Evolutionary conservation across 2,113 vertebrate genomes (phyloP).

Genomic region (Axis porcinus): DNA sequence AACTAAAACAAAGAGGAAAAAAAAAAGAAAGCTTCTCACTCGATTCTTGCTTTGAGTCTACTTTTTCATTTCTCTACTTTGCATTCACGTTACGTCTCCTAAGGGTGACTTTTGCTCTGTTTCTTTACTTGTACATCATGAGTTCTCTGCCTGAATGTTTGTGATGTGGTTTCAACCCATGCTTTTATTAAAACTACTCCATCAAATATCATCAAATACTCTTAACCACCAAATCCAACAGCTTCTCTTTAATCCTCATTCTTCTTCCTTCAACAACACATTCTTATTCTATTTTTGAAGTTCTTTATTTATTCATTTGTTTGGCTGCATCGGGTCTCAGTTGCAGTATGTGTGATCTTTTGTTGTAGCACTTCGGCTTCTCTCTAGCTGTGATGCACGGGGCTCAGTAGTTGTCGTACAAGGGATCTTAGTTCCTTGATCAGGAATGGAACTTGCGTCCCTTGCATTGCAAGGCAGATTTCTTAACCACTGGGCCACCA

Average conservation of each 20-base stretch:
- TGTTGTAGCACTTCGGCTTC: neutral
- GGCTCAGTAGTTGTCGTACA: neutral
- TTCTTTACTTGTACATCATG: neutral
- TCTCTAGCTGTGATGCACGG: neutral
- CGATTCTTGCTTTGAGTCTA: neutral
- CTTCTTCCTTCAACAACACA: neutral
- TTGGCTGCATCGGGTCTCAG: neutral
- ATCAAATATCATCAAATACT: neutral
- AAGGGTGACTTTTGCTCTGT: neutral
- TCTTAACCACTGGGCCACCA: neutral
- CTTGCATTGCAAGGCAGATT: neutral
- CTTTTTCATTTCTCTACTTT: neutral
- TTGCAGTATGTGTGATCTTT: neutral
- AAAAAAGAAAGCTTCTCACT: neutral
- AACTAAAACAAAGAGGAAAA: neutral
- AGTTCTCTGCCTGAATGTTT: neutral
- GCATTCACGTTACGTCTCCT: neutral
- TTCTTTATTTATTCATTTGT: neutral
- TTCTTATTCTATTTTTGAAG: neutral
- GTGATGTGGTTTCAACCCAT: neutral
- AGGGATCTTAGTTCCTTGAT: neutral
- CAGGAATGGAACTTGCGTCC: neutral
- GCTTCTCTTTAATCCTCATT: neutral
- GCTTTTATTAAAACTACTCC: neutral
- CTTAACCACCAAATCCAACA: neutral